phyloP scores from a whole-genome alignment of 2,888 invertebrate species.

The Drosophila gaucha region DNA sequence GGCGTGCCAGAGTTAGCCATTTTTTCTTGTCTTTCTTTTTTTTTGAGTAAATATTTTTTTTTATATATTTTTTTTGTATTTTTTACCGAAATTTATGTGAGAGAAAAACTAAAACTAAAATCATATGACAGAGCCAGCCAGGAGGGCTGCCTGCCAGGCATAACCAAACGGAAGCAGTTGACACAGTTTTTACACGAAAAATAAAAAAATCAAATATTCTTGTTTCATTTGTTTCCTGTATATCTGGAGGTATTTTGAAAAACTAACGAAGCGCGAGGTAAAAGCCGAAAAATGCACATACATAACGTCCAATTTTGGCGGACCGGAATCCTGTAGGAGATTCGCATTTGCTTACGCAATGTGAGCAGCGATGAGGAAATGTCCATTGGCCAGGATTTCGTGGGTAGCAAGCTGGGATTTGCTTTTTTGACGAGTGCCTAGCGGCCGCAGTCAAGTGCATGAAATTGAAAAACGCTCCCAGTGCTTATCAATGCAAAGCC shows the following conservation, averaged over 20 bases:
- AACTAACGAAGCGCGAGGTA: constrained; percentile 15
- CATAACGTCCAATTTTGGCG: constrained; percentile 30
- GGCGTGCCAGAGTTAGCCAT: constrained; percentile 32
- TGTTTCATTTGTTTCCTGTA: neutral
- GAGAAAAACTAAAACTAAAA: constrained; percentile 19
- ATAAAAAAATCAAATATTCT: neutral
- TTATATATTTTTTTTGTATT: constrained; percentile 8
- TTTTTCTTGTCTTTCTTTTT: constrained; percentile 6
- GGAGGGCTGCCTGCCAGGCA: neutral
- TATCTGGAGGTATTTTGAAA: constrained; percentile 18
- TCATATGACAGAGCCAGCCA: constrained; percentile 15
- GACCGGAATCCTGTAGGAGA: constrained; percentile 29
- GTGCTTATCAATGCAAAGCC: constrained; percentile 49
- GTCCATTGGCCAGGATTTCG: constrained; percentile 25
- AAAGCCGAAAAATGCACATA: constrained; percentile 28
- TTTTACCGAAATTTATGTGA: constrained; percentile 19
- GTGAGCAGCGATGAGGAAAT: constrained; percentile 41
- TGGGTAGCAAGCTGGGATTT: neutral
- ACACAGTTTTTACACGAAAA: constrained; percentile 4
- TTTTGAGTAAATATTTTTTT: constrained; percentile 23
- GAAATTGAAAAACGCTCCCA: constrained; percentile 51
- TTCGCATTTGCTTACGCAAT: constrained; percentile 38
- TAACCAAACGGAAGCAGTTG: constrained; percentile 11
- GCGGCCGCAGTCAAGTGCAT: constrained; percentile 60
- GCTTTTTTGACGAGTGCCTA: constrained; percentile 14